Conservation (phyloP, 2,113 vertebrate species). For the Paramisgurnus dabryanus region DNA sequence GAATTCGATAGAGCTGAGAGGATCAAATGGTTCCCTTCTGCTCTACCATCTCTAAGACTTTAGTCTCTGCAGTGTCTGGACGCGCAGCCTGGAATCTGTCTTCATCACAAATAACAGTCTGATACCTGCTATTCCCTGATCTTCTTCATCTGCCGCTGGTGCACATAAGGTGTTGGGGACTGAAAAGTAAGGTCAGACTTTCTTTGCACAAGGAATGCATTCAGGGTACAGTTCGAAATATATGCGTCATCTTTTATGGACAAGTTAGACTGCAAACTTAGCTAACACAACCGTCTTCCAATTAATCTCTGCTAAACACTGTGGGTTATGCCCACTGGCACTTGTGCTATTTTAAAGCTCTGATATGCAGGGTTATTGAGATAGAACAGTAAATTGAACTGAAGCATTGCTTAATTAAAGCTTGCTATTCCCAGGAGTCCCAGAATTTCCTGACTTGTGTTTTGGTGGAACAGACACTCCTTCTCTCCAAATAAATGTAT, state of each 20-base stretch:
- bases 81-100: constrained; percentile 1
- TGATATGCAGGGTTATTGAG: constrained; percentile 33
- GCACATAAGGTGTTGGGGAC: neutral
- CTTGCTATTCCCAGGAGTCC: constrained; percentile 48
- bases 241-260: too few species aligned
- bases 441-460: constrained; percentile 53
- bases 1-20: neutral
- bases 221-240: too few species aligned
- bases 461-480: neutral
- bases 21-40: neutral
- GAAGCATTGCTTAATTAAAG: constrained; percentile 68
- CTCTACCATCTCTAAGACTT: neutral
- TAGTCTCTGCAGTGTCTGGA: constrained; percentile 1
- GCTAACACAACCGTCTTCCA: neutral
- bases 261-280: too few species aligned
- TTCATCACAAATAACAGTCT: neutral
- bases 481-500: neutral
- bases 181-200: neutral
- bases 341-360: neutral
- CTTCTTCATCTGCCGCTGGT: neutral
- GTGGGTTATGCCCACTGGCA: constrained; percentile 2
- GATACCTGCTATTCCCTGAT: neutral
- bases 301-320: neutral
- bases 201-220: too few species aligned
- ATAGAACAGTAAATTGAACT: constrained; percentile 38